Percentiles rank a stretch among this genome's conserved stretches.
Evolutionary conservation across 2,888 invertebrate genomes (phyloP).

Genomic region (Drosophila leonis): DNA sequence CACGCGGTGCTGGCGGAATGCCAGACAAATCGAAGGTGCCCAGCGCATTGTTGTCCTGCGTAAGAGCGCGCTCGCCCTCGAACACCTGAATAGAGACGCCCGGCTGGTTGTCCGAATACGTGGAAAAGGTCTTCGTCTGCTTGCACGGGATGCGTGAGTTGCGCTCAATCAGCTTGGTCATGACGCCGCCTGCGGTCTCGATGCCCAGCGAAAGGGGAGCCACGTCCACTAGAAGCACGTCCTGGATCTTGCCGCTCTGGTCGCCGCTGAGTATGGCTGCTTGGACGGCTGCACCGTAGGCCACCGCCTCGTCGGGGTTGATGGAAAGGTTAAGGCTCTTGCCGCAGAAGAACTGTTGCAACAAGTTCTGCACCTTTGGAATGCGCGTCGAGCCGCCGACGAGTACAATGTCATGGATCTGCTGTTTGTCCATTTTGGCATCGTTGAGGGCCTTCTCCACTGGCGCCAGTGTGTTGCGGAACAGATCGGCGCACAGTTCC

Average conservation of each 20-base stretch:
- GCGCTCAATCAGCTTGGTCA: conserved; percentile 38
- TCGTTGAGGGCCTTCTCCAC: conserved; percentile 39
- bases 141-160: conserved; percentile 38
- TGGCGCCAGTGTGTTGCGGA: conserved; percentile 35
- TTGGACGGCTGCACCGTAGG: conserved; percentile 38
- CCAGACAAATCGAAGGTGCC: conserved; percentile 35
- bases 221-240: conserved; percentile 35
- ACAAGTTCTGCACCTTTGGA: conserved; percentile 35
- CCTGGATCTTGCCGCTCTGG: conserved; percentile 39
- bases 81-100: conserved; percentile 38
- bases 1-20: conserved; percentile 95
- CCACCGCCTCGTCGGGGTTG: conserved; percentile 39
- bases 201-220: conserved; percentile 15
- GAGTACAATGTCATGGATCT: conserved; percentile 20
- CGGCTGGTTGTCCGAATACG: conserved; percentile 39
- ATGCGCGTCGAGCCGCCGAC: conserved; percentile 39
- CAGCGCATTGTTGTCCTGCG: conserved; percentile 33
- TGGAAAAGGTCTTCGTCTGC: conserved; percentile 38
- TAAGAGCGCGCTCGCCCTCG: conserved; percentile 36
- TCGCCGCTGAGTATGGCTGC: conserved; percentile 39
- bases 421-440: conserved; percentile 38
- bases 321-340: conserved; percentile 37
- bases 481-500: conserved; percentile 26
- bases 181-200: conserved; percentile 39
- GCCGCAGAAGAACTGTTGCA: conserved; percentile 39